These are phyloP conservation scores for Epinotia brunnichana DNA, from an alignment of 2,888 invertebrate genomes.

Conservation along the genomic window DNA sequence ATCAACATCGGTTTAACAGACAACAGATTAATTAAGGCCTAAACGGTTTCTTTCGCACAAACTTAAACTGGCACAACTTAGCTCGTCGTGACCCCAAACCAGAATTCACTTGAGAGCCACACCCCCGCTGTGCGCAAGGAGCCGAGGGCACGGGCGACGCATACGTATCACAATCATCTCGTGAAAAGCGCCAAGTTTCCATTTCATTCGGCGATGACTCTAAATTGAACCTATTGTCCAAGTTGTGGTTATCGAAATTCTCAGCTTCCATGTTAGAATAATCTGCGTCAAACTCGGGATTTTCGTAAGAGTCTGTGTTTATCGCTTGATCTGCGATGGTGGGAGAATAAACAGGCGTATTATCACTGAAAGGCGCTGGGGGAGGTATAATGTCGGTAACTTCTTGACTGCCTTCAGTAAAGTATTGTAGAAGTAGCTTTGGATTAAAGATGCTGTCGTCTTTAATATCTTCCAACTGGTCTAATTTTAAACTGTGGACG, in stretches of 20 bases:
- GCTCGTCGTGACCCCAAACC: constrained; percentile 41
- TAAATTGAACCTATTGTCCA: constrained; percentile 1
- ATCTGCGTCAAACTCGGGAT: neutral
- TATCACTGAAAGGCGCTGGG: constrained; percentile 65
- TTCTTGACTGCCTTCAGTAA: constrained; percentile 49
- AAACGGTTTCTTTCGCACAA: constrained; percentile 58
- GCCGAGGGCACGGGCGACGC: constrained; percentile 46
- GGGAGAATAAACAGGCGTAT: constrained; percentile 48
- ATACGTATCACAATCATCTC: constrained; percentile 48
- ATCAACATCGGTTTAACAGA: constrained; percentile 7
- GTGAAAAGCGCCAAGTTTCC: constrained; percentile 65
- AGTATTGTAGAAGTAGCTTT: constrained; percentile 65
- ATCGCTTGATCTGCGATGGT: constrained; percentile 2
- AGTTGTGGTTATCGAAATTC: constrained; percentile 28
- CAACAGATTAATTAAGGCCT: constrained; percentile 46
- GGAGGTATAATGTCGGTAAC: constrained; percentile 62
- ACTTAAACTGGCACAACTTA: constrained; percentile 63
- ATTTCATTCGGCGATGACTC: constrained; percentile 57
- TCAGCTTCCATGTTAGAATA: constrained; percentile 18
- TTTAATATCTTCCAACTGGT: constrained; percentile 16
- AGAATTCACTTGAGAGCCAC: constrained; percentile 13
- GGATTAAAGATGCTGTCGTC: constrained; percentile 65
- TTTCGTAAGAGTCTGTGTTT: constrained; percentile 1
- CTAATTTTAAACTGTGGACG: constrained; percentile 27
- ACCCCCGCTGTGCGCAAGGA: constrained; percentile 26